Evolutionary conservation across 1,140 invertebrate genomes (phyloP), one percentile per base, ranked within the genome.

Genomic region (Drosophila quadrilineata): DNA sequence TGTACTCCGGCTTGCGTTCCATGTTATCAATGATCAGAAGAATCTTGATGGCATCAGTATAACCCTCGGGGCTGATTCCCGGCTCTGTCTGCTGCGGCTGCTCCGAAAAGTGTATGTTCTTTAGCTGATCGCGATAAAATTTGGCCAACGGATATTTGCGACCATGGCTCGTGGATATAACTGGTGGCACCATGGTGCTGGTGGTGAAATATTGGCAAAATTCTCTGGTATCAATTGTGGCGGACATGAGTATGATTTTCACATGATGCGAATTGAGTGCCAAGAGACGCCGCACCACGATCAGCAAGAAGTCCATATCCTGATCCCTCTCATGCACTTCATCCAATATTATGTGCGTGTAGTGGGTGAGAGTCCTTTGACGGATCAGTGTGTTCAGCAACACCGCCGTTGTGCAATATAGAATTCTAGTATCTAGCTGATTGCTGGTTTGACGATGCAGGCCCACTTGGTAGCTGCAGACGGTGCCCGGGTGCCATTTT

Each of bases 251-350:
- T 26, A 98, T 93, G 0, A 98, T 92, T 89, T 95, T 97, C 0
- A 95, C 94, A 40, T 91, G 90, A 1, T 91, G 90, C 0, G 94
- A 94, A 70, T 95, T 95, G 0, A 93, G 93, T 31, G 92, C 92
- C n/a, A 98, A 84, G 9, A 98, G 90, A 46, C 95, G 96, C 54
- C 95, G 93, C 0, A 99, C 92, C 8, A 99, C 91, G 10, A 98
- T 92, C 4, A 99, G 87, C 3, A 99, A 90, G 88, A 99, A 98
- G 75, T 95, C 95, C 92, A 97, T 97, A 54, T 99, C 96, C 88
- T 96, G 93, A 84, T 98, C 95, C 14, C 98, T 91, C 91, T 99
- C 98, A 88, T 99, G 98, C 12, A 99, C 94, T 90, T 98, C 96
- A 90, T 98, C 98, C 4, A 99, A 90, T 75, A 99, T 94, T 38